Evolutionary conservation across 2,888 invertebrate species (phyloP).

Genomic region (Bellardia pandia): DNA sequence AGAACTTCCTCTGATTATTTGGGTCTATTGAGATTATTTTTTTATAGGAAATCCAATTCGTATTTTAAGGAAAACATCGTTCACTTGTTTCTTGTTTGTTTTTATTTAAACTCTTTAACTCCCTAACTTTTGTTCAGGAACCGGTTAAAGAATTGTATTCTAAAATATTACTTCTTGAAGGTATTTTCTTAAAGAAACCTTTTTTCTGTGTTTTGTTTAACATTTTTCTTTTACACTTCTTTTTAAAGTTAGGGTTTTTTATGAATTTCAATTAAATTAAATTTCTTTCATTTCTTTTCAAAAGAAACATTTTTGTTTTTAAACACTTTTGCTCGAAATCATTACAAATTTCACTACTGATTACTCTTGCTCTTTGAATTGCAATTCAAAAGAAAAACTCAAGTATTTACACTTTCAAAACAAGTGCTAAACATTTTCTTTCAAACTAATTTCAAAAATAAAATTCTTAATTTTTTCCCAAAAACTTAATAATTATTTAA

Average conservation of each 20-base stretch:
- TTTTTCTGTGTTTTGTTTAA: constrained; percentile 79
- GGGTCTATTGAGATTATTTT: neutral
- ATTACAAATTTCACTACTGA: no score
- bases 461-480: neutral
- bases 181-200: constrained; percentile 58
- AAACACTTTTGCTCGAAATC: neutral
- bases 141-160: constrained; percentile 27
- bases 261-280: constrained; percentile 67
- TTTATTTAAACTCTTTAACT: neutral
- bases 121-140: neutral
- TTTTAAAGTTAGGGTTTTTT: constrained; percentile 75
- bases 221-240: constrained; percentile 78
- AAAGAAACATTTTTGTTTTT: neutral
- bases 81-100: constrained; percentile 1
- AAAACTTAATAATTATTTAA: neutral
- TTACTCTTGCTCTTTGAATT: no score
- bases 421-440: no score
- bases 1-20: no score
- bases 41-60: neutral
- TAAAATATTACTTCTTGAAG: neutral
- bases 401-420: no score
- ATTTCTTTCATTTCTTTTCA: neutral
- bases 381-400: no score
- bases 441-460: no score
- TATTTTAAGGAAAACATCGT: neutral